These are phyloP conservation scores for Pseudonaja textilis DNA, from an alignment of 2,113 vertebrate genomes.

Conservation along the genomic window DNA sequence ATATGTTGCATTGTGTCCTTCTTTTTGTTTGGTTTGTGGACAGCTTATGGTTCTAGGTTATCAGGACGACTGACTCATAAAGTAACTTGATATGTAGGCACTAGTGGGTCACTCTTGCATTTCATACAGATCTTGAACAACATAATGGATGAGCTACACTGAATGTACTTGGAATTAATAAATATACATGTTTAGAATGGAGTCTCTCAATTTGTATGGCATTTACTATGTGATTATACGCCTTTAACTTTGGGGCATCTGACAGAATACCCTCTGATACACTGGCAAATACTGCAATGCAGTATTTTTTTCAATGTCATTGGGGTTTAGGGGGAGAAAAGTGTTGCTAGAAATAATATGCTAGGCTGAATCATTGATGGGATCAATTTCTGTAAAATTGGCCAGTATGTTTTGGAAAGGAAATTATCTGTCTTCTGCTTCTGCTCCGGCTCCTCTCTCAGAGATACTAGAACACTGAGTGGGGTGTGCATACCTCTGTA, in stretches of 20 bases:
- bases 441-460: not conserved
- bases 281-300: conserved; percentile 77
- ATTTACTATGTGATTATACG: conserved; percentile 60
- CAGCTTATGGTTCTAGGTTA: conserved; percentile 18
- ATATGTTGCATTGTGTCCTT: conserved; percentile 29
- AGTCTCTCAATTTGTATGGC: conserved; percentile 50
- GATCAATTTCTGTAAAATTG: conserved; percentile 39
- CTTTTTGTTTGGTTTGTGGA: conserved; percentile 35
- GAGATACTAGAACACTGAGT: not conserved
- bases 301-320: conserved; percentile 78
- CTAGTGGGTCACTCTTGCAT: conserved; percentile 33
- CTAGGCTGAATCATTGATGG: not conserved
- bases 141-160: conserved; percentile 43
- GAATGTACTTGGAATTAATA: conserved; percentile 16
- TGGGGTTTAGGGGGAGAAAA: conserved; percentile 62
- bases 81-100: conserved; percentile 16
- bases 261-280: conserved; percentile 61
- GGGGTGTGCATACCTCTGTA: not conserved
- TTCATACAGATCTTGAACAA: conserved; percentile 35
- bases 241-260: conserved; percentile 64
- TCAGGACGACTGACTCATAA: fast-evolving
- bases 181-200: conserved; percentile 44
- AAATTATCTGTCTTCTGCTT: conserved; percentile 42
- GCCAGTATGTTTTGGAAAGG: conserved; percentile 33
- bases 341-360: conserved; percentile 35